phyloP scores from a whole-genome alignment of 92 coral and sea anemone species.

The Diadumene lineata region DNA sequence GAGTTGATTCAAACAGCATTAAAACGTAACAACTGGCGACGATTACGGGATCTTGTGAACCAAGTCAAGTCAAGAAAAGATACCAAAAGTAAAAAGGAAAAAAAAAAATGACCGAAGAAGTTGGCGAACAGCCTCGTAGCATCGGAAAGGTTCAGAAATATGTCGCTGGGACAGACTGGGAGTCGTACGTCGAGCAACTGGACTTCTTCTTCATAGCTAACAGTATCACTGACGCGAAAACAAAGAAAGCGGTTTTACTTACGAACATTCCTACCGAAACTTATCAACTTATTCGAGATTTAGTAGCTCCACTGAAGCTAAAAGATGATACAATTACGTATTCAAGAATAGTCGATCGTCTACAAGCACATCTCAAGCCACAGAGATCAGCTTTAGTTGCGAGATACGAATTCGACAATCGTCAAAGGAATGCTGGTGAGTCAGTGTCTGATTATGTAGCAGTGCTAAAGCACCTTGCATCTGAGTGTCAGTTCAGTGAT shows the following conservation, averaged over 20 bases:
- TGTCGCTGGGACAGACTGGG: slow-evolving; percentile 32
- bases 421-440: slow-evolving; percentile 56
- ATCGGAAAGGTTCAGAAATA: slow-evolving; percentile 44
- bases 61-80: too few species aligned
- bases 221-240: slow-evolving; percentile 27
- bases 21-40: too few species aligned
- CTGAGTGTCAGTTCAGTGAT: slow-evolving; percentile 45
- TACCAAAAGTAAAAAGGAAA: too few species aligned
- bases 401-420: slow-evolving; percentile 56
- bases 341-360: slow-evolving; percentile 14
- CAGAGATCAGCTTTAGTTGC: slow-evolving; percentile 46
- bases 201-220: slow-evolving; percentile 56
- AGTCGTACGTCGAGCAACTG: slow-evolving; percentile 46
- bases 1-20: too few species aligned
- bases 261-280: slow-evolving; percentile 58
- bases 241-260: slow-evolving; percentile 45
- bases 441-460: slow-evolving; percentile 55
- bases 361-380: slow-evolving; percentile 43
- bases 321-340: slow-evolving; percentile 19
- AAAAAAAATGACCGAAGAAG: too few species aligned
- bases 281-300: slow-evolving; percentile 32
- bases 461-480: slow-evolving; percentile 46
- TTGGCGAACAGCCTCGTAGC: too few species aligned
- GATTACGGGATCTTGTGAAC: too few species aligned
- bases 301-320: slow-evolving; percentile 32